Base-by-base conservation (phyloP, 2,888 invertebrate genomes). In the Eutolmus rufibarbis region DNA sequence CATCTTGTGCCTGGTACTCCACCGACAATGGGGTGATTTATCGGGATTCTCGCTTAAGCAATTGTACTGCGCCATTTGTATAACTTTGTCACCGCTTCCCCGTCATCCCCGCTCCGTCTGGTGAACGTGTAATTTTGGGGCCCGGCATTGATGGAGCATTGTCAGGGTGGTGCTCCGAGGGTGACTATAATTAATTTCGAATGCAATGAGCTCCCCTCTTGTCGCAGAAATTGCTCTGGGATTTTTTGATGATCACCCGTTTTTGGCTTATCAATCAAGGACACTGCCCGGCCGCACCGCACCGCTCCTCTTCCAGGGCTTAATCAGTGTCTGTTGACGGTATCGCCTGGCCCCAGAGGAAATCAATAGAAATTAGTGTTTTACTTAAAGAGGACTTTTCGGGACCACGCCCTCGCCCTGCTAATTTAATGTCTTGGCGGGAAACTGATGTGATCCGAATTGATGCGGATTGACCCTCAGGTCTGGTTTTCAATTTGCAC, bases 11-110 rank as follows among this genome's bases (percentile, higher is more conserved):
- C 28, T 2, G 23, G 66, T 19, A 66, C 66, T 66, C 28, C 66
- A 66, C 66, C 66, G 34, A 76, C 76, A 76, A 76, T 76, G 37
- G 76, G 34, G 34, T 76, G 76, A 76, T 76, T 76, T 76, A 76
- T 76, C 28, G 76, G 16, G 34, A 5, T 16, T n/a, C 34, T 76
- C 34, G n/a, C 37, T 76, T 76, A 34, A 34, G 76, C 34, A 76
- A 76, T 37, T 76, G 76, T 76, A 37, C 37, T 76, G 34, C 37
- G 37, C 76, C 76, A 76, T 76, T 76, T 76, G 37, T 37, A 37
- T 16, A 76, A 76, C 37, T 37, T 37, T 76, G 76, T 76, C 76
- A 76, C 76, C 34, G 14, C 76, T 19, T 14, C 34, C 37, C 76
- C 34, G n/a, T 31, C 28, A 37, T 2, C 5, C n/a, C 23, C 28